These are phyloP conservation scores for Phortica magna DNA, from an alignment of 2,888 invertebrate species.

Conservation along the genomic window DNA sequence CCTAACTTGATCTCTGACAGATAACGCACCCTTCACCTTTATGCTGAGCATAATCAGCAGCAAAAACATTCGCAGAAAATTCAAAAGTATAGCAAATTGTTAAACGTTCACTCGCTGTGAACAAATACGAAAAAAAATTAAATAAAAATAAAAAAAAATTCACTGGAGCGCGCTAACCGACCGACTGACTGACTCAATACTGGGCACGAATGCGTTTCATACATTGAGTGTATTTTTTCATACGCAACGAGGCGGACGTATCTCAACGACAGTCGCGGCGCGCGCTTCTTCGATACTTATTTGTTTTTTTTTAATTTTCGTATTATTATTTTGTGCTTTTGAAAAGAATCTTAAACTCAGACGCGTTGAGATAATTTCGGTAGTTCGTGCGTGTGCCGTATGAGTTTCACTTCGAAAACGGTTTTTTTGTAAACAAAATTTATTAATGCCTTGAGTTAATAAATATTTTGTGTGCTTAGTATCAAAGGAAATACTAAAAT, in stretches of 20 bases:
- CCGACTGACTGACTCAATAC: background rate
- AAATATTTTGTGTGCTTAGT: conserved; percentile 8
- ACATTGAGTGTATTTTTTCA: conserved; percentile 57
- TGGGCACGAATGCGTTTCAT: background rate
- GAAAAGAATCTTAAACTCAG: no score
- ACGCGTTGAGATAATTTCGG: background rate
- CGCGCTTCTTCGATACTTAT: background rate
- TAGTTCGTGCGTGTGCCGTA: background rate
- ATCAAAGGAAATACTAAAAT: conserved; percentile 33
- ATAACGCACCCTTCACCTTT: no score
- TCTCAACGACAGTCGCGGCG: conserved; percentile 15
- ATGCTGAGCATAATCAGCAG: no score
- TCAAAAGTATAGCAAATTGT: no score
- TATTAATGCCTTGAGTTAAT: conserved; percentile 5
- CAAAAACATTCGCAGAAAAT: no score
- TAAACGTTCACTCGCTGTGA: background rate
- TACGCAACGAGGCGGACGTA: conserved; percentile 60
- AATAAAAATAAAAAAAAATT: background rate
- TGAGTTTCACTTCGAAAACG: background rate
- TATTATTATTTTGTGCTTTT: background rate
- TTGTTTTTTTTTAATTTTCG: background rate
- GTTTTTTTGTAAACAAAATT: conserved; percentile 3
- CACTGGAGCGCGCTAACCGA: background rate
- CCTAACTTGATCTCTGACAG: no score
- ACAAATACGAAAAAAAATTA: background rate